phyloP scores from a whole-genome alignment of 2,797 vertebrate species.

The Melanotaenia boesemani region DNA sequence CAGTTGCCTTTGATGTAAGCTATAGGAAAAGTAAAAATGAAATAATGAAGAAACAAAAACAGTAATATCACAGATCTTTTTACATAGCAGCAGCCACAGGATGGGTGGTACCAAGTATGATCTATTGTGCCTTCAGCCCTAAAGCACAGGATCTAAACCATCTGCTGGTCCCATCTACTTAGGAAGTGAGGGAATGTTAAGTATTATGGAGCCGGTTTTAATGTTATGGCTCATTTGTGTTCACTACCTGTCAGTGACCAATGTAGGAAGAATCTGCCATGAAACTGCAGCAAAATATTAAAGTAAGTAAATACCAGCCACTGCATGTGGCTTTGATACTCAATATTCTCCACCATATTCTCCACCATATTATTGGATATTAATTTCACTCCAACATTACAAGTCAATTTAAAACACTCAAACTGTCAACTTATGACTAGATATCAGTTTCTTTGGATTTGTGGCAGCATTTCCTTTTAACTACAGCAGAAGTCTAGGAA shows the following conservation, averaged over 20 bases:
- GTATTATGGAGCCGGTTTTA: not conserved
- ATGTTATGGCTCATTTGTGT: not conserved
- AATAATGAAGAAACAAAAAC: too few species aligned
- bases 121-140: too few species aligned
- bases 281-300: conserved; percentile 18
- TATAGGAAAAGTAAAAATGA: too few species aligned
- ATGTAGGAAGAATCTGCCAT: conserved; percentile 1
- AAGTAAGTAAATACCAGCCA: conserved; percentile 3
- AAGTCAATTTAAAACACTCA: conserved; percentile 33
- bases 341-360: conserved; percentile 30
- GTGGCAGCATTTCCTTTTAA: conserved; percentile 33
- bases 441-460: conserved; percentile 46
- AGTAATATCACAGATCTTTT: too few species aligned
- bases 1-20: too few species aligned
- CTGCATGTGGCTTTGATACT: conserved; percentile 3
- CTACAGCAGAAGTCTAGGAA: conserved; percentile 26
- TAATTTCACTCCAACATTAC: conserved; percentile 33
- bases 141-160: not conserved
- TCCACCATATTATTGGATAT: not conserved
- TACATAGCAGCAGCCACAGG: too few species aligned
- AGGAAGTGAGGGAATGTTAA: not conserved
- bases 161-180: not conserved
- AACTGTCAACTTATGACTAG: conserved; percentile 28
- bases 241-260: not conserved
- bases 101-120: too few species aligned